A percentile compares a stretch with the other conserved stretches of the same genome.
Conservation (phyloP, 1,140 invertebrate species). For the Drosophila ananassae region DNA sequence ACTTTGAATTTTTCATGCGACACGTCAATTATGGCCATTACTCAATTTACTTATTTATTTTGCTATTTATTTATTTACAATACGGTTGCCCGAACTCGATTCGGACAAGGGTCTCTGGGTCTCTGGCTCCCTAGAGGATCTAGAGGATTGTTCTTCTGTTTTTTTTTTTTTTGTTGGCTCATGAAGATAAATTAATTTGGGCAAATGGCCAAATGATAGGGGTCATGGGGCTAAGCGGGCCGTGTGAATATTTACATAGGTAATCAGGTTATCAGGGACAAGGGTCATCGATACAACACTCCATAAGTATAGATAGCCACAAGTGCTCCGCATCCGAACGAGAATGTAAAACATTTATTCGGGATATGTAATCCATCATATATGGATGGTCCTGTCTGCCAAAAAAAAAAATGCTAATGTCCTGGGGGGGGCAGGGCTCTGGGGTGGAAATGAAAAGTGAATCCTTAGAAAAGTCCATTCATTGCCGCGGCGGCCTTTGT, state of each 20-base stretch:
- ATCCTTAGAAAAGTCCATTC: constrained; percentile 36
- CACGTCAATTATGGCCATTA: constrained; percentile 77
- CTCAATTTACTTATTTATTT: constrained; percentile 79
- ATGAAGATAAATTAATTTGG: constrained; percentile 73
- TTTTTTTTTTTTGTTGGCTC: background rate
- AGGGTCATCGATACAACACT: constrained; percentile 42
- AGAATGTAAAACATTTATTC: constrained; percentile 21
- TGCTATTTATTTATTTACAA: constrained; percentile 64
- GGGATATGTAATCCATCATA: constrained; percentile 35
- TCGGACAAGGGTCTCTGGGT: constrained; percentile 28
- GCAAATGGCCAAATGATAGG: constrained; percentile 64
- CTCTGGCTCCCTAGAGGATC: constrained; percentile 11
- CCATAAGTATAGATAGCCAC: constrained; percentile 68
- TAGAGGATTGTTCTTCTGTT: background rate
- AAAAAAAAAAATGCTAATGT: constrained; percentile 27
- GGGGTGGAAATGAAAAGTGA: background rate
- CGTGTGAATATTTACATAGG: constrained; percentile 43
- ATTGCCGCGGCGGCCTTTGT: constrained; percentile 24
- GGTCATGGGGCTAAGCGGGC: constrained; percentile 28
- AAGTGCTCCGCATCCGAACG: constrained; percentile 28
- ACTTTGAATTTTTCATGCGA: constrained; percentile 60
- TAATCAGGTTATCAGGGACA: constrained; percentile 28
- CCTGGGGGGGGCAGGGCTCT: background rate
- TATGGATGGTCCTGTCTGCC: background rate
- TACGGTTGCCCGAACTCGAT: constrained; percentile 14